Base-by-base conservation (phyloP, 2,888 invertebrate genomes). In the Melanchra persicariae region DNA sequence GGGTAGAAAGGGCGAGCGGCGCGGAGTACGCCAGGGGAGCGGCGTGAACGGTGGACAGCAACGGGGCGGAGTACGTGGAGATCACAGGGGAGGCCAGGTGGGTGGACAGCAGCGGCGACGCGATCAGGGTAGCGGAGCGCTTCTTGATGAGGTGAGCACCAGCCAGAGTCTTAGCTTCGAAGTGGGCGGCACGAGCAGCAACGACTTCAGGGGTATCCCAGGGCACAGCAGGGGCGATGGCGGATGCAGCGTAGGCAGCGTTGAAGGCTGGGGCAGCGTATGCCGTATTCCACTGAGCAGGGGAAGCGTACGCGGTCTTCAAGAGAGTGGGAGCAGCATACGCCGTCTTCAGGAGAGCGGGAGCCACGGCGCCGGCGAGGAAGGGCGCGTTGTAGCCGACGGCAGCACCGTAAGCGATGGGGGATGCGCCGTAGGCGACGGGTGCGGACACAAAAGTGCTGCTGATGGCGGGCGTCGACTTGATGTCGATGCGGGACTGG, bases 101-200 rank as follows among this genome's bases (percentile, higher is more conserved):
- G 24, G 77, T 54, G n/a, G 77, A 77, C 63, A 80, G 49, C 61
- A 78, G 52, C 0, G 78, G 78, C 1, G 78, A 30, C 9, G 90
- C 90, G 30, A 86, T 37, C 37, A 91, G 69, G 24, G 86, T 68
- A 45, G 88, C 92, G 1, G 96, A 95, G 19, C 96, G 94, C 86
- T 96, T 96, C 77, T 90, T 87, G 85, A 96, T 92, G 69, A 91
- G 80, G 82, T 96, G 96, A 17, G 88, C 88, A 34, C 90, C 92
- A 74, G 92, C 89, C 10, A 92, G 79, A 67, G 93, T 92, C 77
- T 95, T 93, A 58, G 95, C 93, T 82, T 94, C 91, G 52, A 93
- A 91, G 86, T 94, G 95, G 24, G 92, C 93, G 59, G 92, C 91
- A 64, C 93, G 94, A 43, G 95, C 95, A 60, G 95, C 94, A 65